Evolutionary conservation across 2,113 vertebrate genomes (phyloP), one percentile per base, ranked within the genome.

Genomic region (Tetraodon nigroviridis): DNA sequence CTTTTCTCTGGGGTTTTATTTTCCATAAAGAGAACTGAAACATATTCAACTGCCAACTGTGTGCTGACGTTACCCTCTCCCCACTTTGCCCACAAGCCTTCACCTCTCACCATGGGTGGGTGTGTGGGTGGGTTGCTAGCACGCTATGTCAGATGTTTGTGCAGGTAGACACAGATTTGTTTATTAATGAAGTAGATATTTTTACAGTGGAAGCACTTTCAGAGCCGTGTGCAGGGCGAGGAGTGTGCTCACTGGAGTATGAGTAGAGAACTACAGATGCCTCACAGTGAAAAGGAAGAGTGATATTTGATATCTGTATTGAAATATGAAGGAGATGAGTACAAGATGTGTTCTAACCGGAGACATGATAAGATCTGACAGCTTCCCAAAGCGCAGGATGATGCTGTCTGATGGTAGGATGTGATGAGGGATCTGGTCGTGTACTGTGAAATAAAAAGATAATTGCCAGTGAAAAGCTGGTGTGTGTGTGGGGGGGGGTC

Each of bases 11-110:
- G 52, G 32, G 24, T 79, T 83, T 72, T 72, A 59, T 67, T 67
- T 80, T 86, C 72, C 13, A 75, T 58, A 70, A 70, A 62, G 61
- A 56, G 61, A 72, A 54, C 65, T 58, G 57, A 73, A 76, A 53
- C 51, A 55, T 65, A 48, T 58, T 70, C 69, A 20, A 70, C 41
- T 0, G 27, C 75, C 66, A 64, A 76, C 82, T 85, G 82, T 64
- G 78, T 22, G 21, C 65, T 67, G 57, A 82, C 81, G 82, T 79
- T 75, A 71, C 67, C 65, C 58, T 59, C 58, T 73, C 55, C 54
- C 45, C 12, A 51, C 63, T 72, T 64, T 66, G 66, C 81, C 72
- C 71, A 46, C 71, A 73, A 70, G 57, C 54, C 67, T 74, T 71
- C 75, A 79, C 73, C 79, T 81, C 78, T 71, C 78, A 60, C 55